Percentiles rank a stretch among this genome's conserved stretches.
Conservation (phyloP, 2,888 invertebrate genomes). For the Agrotis exclamationis region DNA sequence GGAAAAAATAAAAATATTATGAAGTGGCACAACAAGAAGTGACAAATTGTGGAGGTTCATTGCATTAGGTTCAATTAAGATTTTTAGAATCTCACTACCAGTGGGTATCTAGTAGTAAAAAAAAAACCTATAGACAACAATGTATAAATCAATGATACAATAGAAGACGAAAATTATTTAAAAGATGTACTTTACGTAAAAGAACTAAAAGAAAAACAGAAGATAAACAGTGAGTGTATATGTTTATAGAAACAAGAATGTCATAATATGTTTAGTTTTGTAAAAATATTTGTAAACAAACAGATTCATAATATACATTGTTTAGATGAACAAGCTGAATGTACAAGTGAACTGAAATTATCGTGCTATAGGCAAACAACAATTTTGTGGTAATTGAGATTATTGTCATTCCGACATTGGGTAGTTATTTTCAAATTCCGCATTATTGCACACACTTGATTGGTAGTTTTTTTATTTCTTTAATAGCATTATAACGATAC, state of each 20-base stretch:
- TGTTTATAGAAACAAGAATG: slow-evolving; percentile 1
- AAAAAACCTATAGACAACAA: background rate
- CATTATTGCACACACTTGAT: slow-evolving; percentile 29
- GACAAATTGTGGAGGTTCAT: slow-evolving; percentile 61
- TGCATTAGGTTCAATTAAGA: slow-evolving; percentile 25
- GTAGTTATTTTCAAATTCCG: slow-evolving; percentile 47
- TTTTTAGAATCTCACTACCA: too few relatives aligned
- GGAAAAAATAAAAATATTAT: background rate
- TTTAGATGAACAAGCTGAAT: background rate
- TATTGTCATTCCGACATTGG: slow-evolving; percentile 16
- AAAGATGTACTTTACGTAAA: background rate
- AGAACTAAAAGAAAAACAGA: background rate
- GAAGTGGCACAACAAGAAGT: background rate
- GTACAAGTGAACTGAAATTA: slow-evolving; percentile 3
- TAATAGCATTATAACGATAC: slow-evolving; percentile 45
- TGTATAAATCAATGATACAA: background rate
- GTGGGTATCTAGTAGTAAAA: background rate
- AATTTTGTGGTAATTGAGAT: slow-evolving; percentile 18
- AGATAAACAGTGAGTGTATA: slow-evolving; percentile 1
- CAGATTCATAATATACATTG: background rate
- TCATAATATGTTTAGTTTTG: background rate
- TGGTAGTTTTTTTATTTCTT: background rate
- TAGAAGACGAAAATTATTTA: background rate
- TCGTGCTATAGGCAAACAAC: slow-evolving; percentile 11
- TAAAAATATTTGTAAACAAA: slow-evolving; percentile 17